These are phyloP conservation scores for Mesitornis unicolor DNA, from an alignment of 2,113 vertebrate genomes.

Conservation along the genomic window DNA sequence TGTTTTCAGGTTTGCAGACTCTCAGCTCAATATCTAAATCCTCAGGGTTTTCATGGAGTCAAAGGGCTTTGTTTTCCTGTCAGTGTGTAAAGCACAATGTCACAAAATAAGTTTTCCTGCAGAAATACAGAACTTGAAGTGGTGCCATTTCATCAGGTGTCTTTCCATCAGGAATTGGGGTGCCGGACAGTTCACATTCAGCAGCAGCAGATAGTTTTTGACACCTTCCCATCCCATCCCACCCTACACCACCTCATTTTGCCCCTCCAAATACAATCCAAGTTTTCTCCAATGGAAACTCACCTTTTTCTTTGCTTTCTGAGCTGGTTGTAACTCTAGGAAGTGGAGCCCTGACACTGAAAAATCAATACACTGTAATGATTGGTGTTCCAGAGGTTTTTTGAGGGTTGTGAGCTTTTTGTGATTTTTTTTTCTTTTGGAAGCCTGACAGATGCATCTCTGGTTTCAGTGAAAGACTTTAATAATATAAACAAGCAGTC, in stretches of 20 bases:
- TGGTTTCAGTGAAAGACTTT: constrained; percentile 68
- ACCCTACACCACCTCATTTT: too few relatives aligned
- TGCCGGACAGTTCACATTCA: neutral
- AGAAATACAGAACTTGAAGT: neutral
- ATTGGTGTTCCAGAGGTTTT: neutral
- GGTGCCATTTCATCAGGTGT: neutral
- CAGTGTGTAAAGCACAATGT: neutral
- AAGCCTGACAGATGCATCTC: constrained; percentile 46
- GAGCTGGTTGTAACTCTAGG: constrained; percentile 11
- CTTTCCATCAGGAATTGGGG: neutral
- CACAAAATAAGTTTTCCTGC: neutral
- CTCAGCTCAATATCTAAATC: neutral
- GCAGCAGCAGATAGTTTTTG: neutral
- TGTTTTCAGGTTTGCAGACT: neutral
- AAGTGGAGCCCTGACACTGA: constrained; percentile 19
- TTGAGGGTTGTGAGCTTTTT: neutral
- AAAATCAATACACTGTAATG: neutral
- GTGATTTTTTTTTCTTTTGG: neutral
- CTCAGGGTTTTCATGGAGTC: neutral
- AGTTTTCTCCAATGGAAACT: neutral
- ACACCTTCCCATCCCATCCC: neutral
- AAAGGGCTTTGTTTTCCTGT: neutral
- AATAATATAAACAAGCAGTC: constrained; percentile 50
- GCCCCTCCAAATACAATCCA: neutral
- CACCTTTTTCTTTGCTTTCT: constrained; percentile 1